A percentile compares a stretch with the other conserved stretches of the same genome.
Evolutionary conservation across 2,888 invertebrate species (phyloP).

Genomic region (Nipponacmea schrenckii): DNA sequence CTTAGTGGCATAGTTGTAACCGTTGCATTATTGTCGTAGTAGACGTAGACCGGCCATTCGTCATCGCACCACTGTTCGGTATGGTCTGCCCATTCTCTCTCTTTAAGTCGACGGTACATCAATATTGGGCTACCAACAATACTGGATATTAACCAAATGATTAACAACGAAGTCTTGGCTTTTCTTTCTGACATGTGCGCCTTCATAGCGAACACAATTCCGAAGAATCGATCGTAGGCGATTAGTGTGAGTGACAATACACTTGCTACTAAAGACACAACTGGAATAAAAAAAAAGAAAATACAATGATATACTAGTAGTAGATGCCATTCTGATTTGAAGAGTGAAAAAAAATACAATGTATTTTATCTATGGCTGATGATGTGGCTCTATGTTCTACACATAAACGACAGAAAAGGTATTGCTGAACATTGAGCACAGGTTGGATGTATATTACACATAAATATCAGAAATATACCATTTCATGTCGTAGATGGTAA

Average conservation of each 20-base stretch:
- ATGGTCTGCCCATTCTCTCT: slow-evolving; percentile 80
- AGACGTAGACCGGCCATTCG: slow-evolving; percentile 42
- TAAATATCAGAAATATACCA: too few relatives aligned
- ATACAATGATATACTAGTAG: too few relatives aligned
- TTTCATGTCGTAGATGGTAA: too few relatives aligned
- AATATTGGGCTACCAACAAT: slow-evolving; percentile 72
- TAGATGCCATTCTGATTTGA: too few relatives aligned
- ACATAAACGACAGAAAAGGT: too few relatives aligned
- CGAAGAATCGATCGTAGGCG: slow-evolving; percentile 84
- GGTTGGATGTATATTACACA: too few relatives aligned
- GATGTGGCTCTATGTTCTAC: too few relatives aligned
- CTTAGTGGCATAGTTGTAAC: slow-evolving; percentile 67
- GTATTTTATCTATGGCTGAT: too few relatives aligned
- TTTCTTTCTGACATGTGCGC: slow-evolving; percentile 75
- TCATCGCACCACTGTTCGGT: slow-evolving; percentile 81
- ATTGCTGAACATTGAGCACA: too few relatives aligned
- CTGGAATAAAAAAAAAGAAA: slow-evolving; percentile 66
- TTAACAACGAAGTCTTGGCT: slow-evolving; percentile 75
- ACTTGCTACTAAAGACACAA: slow-evolving; percentile 78
- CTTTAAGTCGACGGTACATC: slow-evolving; percentile 69
- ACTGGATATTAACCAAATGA: slow-evolving; percentile 77
- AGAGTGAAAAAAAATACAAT: too few relatives aligned
- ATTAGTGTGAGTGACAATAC: slow-evolving; percentile 81
- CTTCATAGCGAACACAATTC: slow-evolving; percentile 79
- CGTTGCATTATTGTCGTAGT: slow-evolving; percentile 29